Conservation (phyloP, 2,113 vertebrate genomes). For the Oriolus oriolus region DNA sequence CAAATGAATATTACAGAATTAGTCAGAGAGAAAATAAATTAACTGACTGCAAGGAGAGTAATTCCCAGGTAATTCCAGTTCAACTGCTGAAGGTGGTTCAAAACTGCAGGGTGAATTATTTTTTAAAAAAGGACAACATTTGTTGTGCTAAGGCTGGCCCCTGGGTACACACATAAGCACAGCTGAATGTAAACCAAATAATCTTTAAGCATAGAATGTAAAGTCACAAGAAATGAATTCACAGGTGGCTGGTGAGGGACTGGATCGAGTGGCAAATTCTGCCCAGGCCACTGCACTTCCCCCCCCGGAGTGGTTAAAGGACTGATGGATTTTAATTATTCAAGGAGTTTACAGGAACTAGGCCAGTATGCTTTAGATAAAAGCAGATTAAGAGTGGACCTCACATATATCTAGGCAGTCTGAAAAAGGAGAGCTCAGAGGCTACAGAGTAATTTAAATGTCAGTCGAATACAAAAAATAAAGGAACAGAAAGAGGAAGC, state of each 20-base stretch:
- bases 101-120: background rate
- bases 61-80: background rate
- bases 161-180: background rate
- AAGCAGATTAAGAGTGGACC: slow-evolving; percentile 47
- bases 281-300: background rate
- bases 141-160: background rate
- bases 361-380: slow-evolving; percentile 52
- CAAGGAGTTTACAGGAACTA: slow-evolving; percentile 42
- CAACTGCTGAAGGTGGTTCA: background rate
- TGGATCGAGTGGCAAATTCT: background rate
- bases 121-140: background rate
- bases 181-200: background rate
- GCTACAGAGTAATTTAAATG: background rate
- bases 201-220: background rate
- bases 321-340: slow-evolving; percentile 42
- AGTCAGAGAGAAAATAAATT: background rate
- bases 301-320: background rate
- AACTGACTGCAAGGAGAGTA: background rate
- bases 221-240: background rate
- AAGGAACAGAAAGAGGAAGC: background rate
- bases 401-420: background rate
- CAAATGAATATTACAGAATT: background rate
- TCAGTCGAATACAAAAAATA: background rate
- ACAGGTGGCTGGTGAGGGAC: background rate
- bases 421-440: background rate